Evolutionary conservation across 1,140 invertebrate genomes (phyloP).

Genomic region (Hyphantria cunea): DNA sequence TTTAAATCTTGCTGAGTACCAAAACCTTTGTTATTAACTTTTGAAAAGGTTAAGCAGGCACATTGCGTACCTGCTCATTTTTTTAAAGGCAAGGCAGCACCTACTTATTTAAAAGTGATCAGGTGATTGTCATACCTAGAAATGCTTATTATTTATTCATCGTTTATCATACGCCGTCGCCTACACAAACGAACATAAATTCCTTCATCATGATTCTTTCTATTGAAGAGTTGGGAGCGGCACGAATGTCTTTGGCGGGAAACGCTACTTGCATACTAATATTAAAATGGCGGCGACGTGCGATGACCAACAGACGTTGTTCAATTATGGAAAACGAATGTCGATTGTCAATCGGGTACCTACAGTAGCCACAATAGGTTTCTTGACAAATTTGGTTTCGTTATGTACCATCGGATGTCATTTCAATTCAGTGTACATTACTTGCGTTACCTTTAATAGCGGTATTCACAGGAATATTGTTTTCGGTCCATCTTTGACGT

Average conservation of each 20-base stretch:
- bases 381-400: constrained; percentile 52
- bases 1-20: not conserved
- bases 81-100: no score
- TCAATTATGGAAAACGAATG: constrained; percentile 58
- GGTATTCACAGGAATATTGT: constrained; percentile 32
- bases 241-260: constrained; percentile 66
- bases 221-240: constrained; percentile 66
- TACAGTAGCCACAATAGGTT: constrained; percentile 52
- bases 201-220: constrained; percentile 75
- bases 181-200: constrained; percentile 66
- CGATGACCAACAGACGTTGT: constrained; percentile 49
- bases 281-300: constrained; percentile 44
- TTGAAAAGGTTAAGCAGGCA: no score
- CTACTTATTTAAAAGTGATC: constrained; percentile 18
- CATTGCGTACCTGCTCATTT: no score
- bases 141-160: constrained; percentile 67
- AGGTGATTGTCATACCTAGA: constrained; percentile 47
- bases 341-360: constrained; percentile 53
- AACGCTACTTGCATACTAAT: constrained; percentile 58
- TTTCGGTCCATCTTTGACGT: constrained; percentile 20
- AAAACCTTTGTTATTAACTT: no score
- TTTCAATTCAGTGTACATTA: constrained; percentile 29
- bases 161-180: constrained; percentile 60
- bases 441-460: constrained; percentile 32
- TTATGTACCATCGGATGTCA: constrained; percentile 24